Evolutionary conservation across 64 coral and sea anemone genomes (phyloP), one percentile per base, ranked within the genome.

Genomic region (Anthopleura sola): DNA sequence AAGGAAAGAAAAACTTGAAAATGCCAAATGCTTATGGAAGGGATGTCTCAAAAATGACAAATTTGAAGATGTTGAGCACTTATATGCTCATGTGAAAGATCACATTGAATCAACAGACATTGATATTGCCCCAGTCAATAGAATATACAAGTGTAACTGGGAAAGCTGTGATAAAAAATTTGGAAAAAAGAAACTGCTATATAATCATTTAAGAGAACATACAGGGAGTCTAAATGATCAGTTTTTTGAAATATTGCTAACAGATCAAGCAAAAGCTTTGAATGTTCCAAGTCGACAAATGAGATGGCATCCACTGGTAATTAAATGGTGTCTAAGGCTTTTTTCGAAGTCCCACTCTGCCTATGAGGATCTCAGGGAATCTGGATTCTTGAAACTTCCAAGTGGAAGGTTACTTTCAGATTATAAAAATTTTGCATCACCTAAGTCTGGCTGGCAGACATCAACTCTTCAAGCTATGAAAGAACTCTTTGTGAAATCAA

Each of bases 181-280:
- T 64, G 76, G 79, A 7, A 90, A 90, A 84, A n/a, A n/a, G n/a
- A 26, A 90, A 49, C 24, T 93, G 17, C 47, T 90, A 20, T 62
- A 94, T 39, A 94, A 87, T n/a, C 88, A 94, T 15, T 49, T 94
- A 1, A 83, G 88, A 38, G 88, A 90, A 28, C 93, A 94, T 49
- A 88, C 88, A 49, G 87, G 87, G 21, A 47, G 56, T 86, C 38
- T 76, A 7, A 82, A 85, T 11, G 81, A 90, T 60, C 36, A 86
- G n/a, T n/a, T n/a, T n/a, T n/a, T n/a, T n/a, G n/a, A n/a, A n/a
- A n/a, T n/a, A n/a, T n/a, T n/a, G n/a, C n/a, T n/a, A n/a, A n/a
- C n/a, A n/a, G n/a, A n/a, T n/a, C n/a, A n/a, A n/a, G n/a, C n/a
- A n/a, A n/a, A n/a, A n/a, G n/a, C n/a, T n/a, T n/a, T n/a, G n/a